A percentile compares a stretch with the other conserved stretches of the same genome.
phyloP scores from a whole-genome alignment of 2,888 invertebrate genomes.

The Pristionchus mayeri region DNA sequence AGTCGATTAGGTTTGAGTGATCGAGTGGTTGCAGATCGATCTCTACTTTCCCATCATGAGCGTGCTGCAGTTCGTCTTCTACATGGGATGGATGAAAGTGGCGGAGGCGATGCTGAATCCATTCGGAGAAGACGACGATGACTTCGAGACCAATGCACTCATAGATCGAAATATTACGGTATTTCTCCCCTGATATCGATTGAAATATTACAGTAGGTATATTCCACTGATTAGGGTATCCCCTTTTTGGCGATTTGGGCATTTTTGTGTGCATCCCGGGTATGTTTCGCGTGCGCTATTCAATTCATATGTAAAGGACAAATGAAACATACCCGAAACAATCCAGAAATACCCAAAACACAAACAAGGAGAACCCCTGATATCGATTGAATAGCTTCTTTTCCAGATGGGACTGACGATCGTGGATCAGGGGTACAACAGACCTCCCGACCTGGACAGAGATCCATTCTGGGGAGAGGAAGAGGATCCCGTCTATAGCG shows the following conservation, averaged over 20 bases:
- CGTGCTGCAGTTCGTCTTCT: constrained; percentile 64
- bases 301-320: no score
- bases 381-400: background rate
- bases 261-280: no score
- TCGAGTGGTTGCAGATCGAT: constrained; percentile 56
- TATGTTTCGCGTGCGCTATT: no score
- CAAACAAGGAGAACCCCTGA: no score
- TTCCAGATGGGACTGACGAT: constrained; percentile 71
- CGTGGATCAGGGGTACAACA: constrained; percentile 72
- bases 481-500: constrained; percentile 63
- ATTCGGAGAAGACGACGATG: constrained; percentile 74
- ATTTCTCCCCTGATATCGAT: constrained; percentile 58
- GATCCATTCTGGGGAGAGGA: constrained; percentile 74
- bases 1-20: no score
- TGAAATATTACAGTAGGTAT: constrained; percentile 65
- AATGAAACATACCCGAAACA: no score
- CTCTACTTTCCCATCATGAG: constrained; percentile 67
- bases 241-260: no score
- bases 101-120: constrained; percentile 74
- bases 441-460: constrained; percentile 66
- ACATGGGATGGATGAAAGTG: constrained; percentile 63
- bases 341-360: no score
- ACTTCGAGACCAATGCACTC: constrained; percentile 67
- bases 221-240: no score
- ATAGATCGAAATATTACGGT: constrained; percentile 62